A percentile compares a stretch with the other conserved stretches of the same genome.
Evolutionary conservation across 2,113 vertebrate genomes (phyloP).

Genomic region (Cryptomyrus ogoouensis): DNA sequence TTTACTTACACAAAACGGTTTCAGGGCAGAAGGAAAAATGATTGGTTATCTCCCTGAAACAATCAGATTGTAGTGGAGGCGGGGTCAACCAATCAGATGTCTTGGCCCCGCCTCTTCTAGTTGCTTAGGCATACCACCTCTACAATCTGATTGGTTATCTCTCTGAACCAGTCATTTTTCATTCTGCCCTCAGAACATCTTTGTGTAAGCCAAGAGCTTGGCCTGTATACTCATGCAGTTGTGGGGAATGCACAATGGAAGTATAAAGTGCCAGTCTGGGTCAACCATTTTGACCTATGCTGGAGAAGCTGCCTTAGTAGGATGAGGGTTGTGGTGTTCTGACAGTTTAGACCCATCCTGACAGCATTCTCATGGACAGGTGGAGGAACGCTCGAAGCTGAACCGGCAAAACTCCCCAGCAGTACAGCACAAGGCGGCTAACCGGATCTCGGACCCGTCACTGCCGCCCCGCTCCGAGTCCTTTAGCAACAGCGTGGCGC

Average conservation of each 20-base stretch:
- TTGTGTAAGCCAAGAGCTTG: neutral
- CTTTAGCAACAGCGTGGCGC: conserved; percentile 87
- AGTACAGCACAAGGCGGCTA: conserved; percentile 87
- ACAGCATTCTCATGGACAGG: conserved; percentile 63
- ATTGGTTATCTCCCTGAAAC: no score
- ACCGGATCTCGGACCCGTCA: conserved; percentile 88
- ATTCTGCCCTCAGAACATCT: no score
- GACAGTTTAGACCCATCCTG: conserved; percentile 18
- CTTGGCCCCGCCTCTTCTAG: no score
- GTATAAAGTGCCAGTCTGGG: neutral
- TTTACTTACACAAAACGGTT: no score
- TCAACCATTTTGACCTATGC: neutral
- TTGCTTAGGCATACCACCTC: no score
- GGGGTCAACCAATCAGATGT: no score
- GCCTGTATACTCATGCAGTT: neutral
- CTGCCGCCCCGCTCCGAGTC: conserved; percentile 90
- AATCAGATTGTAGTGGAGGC: no score
- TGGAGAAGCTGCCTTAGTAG: conserved; percentile 14
- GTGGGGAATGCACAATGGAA: neutral
- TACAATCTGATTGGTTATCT: no score
- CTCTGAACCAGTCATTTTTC: no score
- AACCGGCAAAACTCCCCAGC: conserved; percentile 92
- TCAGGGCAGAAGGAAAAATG: no score
- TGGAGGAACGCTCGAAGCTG: conserved; percentile 90
- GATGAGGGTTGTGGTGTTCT: conserved; percentile 7